Evolutionary conservation across 2,113 vertebrate genomes (phyloP).

Genomic region (Ictalurus punctatus): DNA sequence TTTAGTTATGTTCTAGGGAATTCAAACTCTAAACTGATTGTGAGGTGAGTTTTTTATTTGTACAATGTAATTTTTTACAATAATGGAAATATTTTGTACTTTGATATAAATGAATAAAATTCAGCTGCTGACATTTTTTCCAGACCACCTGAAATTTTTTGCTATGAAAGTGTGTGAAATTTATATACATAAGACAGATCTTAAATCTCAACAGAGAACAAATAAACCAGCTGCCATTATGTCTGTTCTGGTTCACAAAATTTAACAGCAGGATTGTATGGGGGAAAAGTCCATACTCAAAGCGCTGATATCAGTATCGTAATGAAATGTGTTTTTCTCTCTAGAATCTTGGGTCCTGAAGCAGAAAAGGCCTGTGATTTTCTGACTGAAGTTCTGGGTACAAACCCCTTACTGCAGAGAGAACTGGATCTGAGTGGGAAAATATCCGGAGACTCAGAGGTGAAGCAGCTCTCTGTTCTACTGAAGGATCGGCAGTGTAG

Average conservation of each 20-base stretch:
- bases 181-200: not conserved
- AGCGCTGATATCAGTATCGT: not conserved
- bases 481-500: not conserved
- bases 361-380: not conserved
- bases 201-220: not conserved
- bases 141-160: no score
- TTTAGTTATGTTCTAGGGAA: not conserved
- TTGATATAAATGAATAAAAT: no score
- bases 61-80: not conserved
- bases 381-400: not conserved
- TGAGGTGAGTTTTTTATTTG: not conserved
- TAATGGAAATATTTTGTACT: not conserved
- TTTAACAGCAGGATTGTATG: not conserved
- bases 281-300: no score
- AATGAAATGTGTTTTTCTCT: not conserved
- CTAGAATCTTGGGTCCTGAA: not conserved
- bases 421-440: conserved; percentile 7
- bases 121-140: no score
- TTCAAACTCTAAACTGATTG: not conserved
- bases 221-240: not conserved
- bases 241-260: not conserved
- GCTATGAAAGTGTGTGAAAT: not conserved
- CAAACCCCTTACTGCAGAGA: not conserved
- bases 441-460: not conserved
- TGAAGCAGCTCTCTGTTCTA: conserved; percentile 6